These are phyloP conservation scores for Seriola aureovittata DNA, from an alignment of 2,113 vertebrate species.

Conservation along the genomic window DNA sequence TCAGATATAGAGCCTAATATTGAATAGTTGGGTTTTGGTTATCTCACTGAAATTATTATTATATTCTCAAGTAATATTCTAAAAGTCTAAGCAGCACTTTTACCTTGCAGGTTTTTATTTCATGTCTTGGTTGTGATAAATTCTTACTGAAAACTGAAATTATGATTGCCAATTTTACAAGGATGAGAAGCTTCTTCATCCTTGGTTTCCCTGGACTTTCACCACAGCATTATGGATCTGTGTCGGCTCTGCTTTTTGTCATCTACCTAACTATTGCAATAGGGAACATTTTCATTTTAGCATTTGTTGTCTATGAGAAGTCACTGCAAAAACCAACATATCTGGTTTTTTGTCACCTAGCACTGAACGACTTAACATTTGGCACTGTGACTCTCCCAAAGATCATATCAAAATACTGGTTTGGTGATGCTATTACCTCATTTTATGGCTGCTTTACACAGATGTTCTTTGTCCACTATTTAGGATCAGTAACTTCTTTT, in stretches of 20 bases:
- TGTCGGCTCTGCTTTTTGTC: constrained; percentile 66
- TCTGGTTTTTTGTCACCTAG: constrained; percentile 81
- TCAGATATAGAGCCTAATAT: not conserved
- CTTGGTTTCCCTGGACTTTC: constrained; percentile 78
- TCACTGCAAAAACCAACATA: constrained; percentile 80
- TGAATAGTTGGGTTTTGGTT: not conserved
- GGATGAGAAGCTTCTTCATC: constrained; percentile 59
- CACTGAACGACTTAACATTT: constrained; percentile 77
- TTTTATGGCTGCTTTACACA: constrained; percentile 76
- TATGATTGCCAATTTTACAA: constrained; percentile 30
- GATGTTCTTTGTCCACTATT: constrained; percentile 81
- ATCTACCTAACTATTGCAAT: constrained; percentile 66
- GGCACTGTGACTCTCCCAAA: constrained; percentile 76
- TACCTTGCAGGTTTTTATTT: not conserved
- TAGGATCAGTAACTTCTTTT: constrained; percentile 74
- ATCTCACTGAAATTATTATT: not conserved
- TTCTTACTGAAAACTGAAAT: not conserved
- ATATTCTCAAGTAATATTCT: not conserved
- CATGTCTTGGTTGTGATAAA: not conserved
- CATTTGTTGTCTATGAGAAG: constrained; percentile 67
- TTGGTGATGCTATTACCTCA: constrained; percentile 52
- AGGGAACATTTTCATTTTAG: constrained; percentile 77
- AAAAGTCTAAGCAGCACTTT: not conserved
- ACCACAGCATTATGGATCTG: constrained; percentile 54
- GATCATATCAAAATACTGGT: constrained; percentile 77